Evolutionary conservation across 1,140 invertebrate genomes (phyloP), one percentile per base, ranked within the genome.

Genomic region (Eumeta japonica): DNA sequence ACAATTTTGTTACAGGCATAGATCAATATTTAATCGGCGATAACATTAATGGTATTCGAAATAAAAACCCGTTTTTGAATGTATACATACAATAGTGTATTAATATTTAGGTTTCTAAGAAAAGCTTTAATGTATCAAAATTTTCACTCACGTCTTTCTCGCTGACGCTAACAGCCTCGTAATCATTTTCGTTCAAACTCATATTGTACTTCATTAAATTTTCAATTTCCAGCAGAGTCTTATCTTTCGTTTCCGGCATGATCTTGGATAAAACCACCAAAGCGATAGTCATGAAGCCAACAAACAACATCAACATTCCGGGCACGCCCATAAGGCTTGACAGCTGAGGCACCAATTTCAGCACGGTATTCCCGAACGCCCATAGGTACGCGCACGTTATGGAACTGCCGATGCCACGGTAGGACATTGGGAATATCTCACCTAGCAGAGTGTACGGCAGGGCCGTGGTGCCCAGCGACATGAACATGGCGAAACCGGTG

Each of bases 361-460:
- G 24, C 12, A 46, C 20, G 12, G 28, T 42, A 29, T 46, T 46
- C 0, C 40, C 37, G 29, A 46, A 46, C 2, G 40, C 45, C 45
- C 45, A 46, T 9, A 46, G 29, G 15, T 46, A 46, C 2, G 40
- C 37, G 28, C 45, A 46, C 1, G 37, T 42, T 16, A 46, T 19
- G 3, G 45, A 46, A 37, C 45, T 42, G 9, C 45, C 45, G 12
- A 46, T 28, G 2, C 45, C 40, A 39, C 39, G 41, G 13, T 46
- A 46, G 2, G 45, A 42, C 36, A 42, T 42, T 10, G 45, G 45
- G 33, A 46, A 46, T 27, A 46, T 42, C 9, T 46, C 45, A n/a
- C 45, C 45, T 9, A 46, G 19, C 3, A 46, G 12, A 2, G 45
- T 39, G 18, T 42, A 42, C 10, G 45, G 45, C 5, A 46, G 19